Evolutionary conservation across 1,140 invertebrate genomes (phyloP).

Genomic region (Portunus trituberculatus): DNA sequence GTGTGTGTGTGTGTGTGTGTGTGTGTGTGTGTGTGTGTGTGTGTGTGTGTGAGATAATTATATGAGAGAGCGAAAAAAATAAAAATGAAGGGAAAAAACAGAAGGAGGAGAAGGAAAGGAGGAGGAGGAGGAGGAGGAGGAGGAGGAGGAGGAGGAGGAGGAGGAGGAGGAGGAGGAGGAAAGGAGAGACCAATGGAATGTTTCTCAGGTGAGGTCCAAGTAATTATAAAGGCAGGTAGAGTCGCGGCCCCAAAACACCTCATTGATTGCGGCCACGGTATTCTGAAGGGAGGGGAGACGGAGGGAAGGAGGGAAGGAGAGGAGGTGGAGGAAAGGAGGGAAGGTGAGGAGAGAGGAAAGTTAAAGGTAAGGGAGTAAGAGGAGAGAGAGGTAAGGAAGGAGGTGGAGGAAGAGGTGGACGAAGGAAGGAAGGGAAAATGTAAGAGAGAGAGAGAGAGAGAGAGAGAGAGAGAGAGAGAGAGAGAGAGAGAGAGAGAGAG

Average conservation of each 20-base stretch:
- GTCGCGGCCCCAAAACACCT: neutral
- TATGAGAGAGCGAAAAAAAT: neutral
- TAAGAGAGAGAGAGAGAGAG: neutral
- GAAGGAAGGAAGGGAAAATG: neutral
- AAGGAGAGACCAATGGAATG: neutral
- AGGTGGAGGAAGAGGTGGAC: neutral
- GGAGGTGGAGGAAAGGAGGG: neutral
- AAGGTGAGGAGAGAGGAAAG: neutral
- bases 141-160: neutral
- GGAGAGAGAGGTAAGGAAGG: neutral
- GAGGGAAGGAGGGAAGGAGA: neutral
- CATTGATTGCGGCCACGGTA: neutral
- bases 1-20: slow-evolving; percentile 1
- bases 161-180: neutral
- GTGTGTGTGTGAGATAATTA: neutral
- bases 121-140: neutral
- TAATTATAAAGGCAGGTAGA: slow-evolving; percentile 14
- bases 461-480: neutral
- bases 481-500: neutral
- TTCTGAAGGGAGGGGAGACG: neutral
- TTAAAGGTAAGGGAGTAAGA: neutral
- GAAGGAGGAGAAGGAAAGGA: neutral
- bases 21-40: slow-evolving; percentile 1
- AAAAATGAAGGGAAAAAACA: neutral
- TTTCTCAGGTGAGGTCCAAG: neutral